Conservation (phyloP, 2,888 invertebrate genomes). For the Caenorhabditis doughertyi region DNA sequence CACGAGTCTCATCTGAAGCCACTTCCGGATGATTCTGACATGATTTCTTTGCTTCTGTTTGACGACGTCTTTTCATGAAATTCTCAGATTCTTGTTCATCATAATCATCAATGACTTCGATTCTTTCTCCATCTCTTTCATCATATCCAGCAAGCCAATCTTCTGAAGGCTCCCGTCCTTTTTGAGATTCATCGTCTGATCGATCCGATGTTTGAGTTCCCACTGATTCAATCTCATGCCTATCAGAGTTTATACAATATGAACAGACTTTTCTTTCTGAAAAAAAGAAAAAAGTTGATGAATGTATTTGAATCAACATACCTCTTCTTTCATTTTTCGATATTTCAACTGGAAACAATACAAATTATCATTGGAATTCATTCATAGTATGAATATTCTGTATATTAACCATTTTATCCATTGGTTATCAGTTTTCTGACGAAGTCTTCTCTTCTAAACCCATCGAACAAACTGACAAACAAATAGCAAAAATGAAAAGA, state of each 20-base stretch:
- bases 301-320: no score
- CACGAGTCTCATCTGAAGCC: constrained; percentile 6
- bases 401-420: no score
- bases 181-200: neutral
- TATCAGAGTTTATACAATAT: neutral
- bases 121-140: constrained; percentile 23
- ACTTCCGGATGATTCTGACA: neutral
- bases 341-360: no score
- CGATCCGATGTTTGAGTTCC: constrained; percentile 36
- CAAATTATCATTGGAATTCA: no score
- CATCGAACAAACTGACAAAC: no score
- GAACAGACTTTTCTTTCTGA: neutral
- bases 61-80: constrained; percentile 17
- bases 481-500: no score
- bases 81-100: constrained; percentile 18
- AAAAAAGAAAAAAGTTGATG: no score
- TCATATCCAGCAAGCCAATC: constrained; percentile 42
- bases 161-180: constrained; percentile 7
- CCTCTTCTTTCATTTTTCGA: no score
- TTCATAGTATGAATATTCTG: no score
- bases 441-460: no score
- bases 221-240: constrained; percentile 21
- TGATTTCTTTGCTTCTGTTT: neutral
- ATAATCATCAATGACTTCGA: constrained; percentile 27
- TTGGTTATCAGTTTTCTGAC: no score